These are phyloP conservation scores for Dermochelys coriacea DNA, from an alignment of 2,797 vertebrate species.

Conservation along the genomic window DNA sequence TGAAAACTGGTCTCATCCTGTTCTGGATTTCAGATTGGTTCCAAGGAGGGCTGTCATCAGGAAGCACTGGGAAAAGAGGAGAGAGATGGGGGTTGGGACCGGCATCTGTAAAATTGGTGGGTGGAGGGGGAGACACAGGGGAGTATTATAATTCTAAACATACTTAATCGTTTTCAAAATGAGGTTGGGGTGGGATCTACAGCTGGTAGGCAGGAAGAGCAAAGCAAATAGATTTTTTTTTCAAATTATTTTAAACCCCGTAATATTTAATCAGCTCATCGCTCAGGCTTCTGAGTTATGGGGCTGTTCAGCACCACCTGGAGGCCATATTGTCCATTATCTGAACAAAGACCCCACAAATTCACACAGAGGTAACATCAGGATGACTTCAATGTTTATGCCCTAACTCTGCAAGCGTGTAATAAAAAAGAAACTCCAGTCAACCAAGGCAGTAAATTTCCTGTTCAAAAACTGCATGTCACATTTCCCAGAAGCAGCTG, in stretches of 20 bases:
- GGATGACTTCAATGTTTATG: conserved; percentile 63
- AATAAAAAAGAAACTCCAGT: conserved; percentile 56
- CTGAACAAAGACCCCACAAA: conserved; percentile 62
- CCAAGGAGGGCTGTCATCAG: conserved; percentile 34
- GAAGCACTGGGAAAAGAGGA: neutral
- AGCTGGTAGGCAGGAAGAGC: neutral
- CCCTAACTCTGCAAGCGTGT: neutral
- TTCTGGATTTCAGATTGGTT: conserved; percentile 69
- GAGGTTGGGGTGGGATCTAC: neutral
- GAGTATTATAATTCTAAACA: neutral
- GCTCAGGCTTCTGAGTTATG: neutral
- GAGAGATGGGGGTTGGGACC: neutral
- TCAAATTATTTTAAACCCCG: neutral
- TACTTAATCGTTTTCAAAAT: neutral
- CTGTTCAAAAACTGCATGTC: conserved; percentile 9
- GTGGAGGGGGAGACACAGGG: neutral
- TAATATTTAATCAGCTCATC: neutral
- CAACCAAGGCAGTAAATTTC: conserved; percentile 61
- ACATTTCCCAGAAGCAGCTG: conserved; percentile 32
- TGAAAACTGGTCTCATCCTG: conserved; percentile 37
- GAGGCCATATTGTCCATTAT: neutral
- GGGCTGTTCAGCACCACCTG: neutral
- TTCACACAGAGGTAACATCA: conserved; percentile 13
- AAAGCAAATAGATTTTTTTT: neutral
- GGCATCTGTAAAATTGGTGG: neutral